Evolutionary conservation across 1,140 invertebrate genomes (phyloP), one percentile per base, ranked within the genome.

Genomic region (Cyclargus thomasi): DNA sequence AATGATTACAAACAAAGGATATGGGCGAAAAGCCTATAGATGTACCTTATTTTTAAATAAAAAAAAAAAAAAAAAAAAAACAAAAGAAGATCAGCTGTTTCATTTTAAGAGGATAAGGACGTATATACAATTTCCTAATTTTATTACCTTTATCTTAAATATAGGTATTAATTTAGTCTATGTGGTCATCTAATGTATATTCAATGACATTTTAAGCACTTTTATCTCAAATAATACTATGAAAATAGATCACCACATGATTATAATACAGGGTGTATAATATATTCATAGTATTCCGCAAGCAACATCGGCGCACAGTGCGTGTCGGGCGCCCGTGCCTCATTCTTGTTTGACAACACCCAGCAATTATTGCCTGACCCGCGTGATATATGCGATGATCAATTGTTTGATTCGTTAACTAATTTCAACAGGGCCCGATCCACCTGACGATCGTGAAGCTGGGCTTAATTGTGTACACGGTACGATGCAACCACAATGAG

Each of bases 281-380:
- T 59, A 21, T 59, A 59, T 59, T 20, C 55, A 59, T 59, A 20
- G 55, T 59, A 11, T 67, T 64, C 35, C n/a, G 63, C 20, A 62
- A 62, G 16, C 59, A 5, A 47, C 20, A 66, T 29, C 29, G 29
- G 6, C 2, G 23, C 23, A 57, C 64, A 64, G 66, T 71, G 62
- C 53, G 65, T 68, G 68, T 64, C 35, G 67, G 67, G 64, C 66
- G 70, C 57, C 62, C 68, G 66, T 72, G 67, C 53, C 35, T 72
- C 67, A 72, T 70, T 67, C 64, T 17, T 66, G 67, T 69, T 68
- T 68, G 70, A 69, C 67, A 67, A 64, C 64, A 62, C 20, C 36
- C 62, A 62, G 63, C 66, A 71, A 67, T 71, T 71, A 67, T 63
- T 64, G 67, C 65, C 70, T 67, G 17, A 21, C 18, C 18, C 20